These are phyloP conservation scores for Eupsilia transversa DNA, from an alignment of 2,888 invertebrate species.

Conservation along the genomic window DNA sequence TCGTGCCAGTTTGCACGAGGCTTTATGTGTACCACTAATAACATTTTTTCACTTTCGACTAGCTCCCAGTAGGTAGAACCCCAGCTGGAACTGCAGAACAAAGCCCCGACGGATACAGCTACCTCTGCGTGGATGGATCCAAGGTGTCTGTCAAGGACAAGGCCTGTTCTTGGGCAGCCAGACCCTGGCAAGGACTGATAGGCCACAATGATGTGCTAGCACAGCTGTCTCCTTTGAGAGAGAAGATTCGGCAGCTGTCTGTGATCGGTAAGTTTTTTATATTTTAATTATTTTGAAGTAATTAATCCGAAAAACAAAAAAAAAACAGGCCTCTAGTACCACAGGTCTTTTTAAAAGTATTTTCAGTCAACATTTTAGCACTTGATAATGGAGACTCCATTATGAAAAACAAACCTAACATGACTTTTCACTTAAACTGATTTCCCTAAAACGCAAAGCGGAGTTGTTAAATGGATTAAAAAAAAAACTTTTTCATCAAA, in stretches of 20 bases:
- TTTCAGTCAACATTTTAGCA: not conserved
- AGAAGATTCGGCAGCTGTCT: conserved; percentile 90
- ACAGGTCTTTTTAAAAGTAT: not conserved
- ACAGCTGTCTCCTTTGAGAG: conserved; percentile 87
- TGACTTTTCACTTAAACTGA: conserved; percentile 30
- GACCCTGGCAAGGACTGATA: conserved; percentile 96
- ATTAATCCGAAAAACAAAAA: not conserved
- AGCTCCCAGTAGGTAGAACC: conserved; percentile 92
- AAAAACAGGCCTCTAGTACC: not conserved
- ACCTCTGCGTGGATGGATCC: conserved; percentile 95
- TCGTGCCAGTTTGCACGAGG: too few relatives aligned
- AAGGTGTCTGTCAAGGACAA: conserved; percentile 92
- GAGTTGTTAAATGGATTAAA: conserved; percentile 32
- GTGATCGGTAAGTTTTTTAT: conserved; percentile 79
- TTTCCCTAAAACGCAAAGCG: conserved; percentile 28
- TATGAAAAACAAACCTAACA: conserved; percentile 20
- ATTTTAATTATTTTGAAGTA: not conserved
- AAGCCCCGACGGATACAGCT: conserved; percentile 92
- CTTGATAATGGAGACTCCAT: not conserved
- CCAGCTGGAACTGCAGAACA: conserved; percentile 91
- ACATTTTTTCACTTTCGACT: conserved; percentile 33
- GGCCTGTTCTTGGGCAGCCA: conserved; percentile 95
- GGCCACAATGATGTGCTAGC: conserved; percentile 92
- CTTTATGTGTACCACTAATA: not conserved
- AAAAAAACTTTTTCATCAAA: conserved; percentile 32